Base-by-base conservation (phyloP, 2,888 invertebrate species). In the Synanthedon myopaeformis region DNA sequence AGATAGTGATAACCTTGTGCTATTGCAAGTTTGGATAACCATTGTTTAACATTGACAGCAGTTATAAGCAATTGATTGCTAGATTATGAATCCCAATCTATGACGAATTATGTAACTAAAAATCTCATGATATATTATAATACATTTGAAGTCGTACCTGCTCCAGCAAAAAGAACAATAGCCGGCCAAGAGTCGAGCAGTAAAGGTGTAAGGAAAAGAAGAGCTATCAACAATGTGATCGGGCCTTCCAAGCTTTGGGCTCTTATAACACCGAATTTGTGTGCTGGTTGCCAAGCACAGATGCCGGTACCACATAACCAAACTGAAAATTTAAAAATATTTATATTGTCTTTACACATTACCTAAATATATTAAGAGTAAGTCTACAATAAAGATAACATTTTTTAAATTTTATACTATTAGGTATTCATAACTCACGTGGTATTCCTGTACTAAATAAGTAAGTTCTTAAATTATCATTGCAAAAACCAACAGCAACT, bases 141-240 rank as follows among this genome's bases (percentile, higher is more conserved):
- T 10, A 35, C 10, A 35, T 35, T 14, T 23, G 14, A 48, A 56
- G 42, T 57, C 66, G 64, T 76, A 91, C 91, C 91, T 67, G 91
- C 90, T 56, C 86, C 77, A 56, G 90, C 82, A 79, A 91, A 91
- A 51, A 91, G 81, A 5, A 89, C 73, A 50, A 91, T 83, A 23
- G 91, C 90, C 42, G 90, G 89, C 90, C 91, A 91, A 48, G 91
- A 89, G 61, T 89, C 89, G 4, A 88, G 69, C 14, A 91, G 69
- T 50, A 91, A 74, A 14, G 90, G 90, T 3, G 90, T 88, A 3
- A 89, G 83, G 53, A 91, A 89, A 63, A 83, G 70, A 41, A 89
- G 65, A 50, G 90, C 84, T 42, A 86, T 80, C 52, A 85, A 64
- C 66, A 90, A 72, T 2, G 89, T 83, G 11, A 88, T 59, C 52